These are phyloP conservation scores for Xenopus tropicalis DNA, from an alignment of 2,113 vertebrate genomes.

Conservation along the genomic window DNA sequence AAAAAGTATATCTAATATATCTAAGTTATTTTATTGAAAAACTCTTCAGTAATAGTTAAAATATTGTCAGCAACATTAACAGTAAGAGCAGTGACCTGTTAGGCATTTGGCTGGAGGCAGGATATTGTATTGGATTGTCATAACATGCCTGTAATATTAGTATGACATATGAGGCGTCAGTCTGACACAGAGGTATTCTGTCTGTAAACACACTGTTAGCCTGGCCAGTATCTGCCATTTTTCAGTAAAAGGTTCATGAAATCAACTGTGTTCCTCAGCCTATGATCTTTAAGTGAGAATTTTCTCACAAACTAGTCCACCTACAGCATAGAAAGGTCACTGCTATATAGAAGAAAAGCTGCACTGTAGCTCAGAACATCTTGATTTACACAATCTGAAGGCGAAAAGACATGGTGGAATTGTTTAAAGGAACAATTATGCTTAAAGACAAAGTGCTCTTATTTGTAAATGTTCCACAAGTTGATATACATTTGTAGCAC, in stretches of 20 bases:
- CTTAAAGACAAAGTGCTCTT: too few species aligned
- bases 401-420: neutral
- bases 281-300: neutral
- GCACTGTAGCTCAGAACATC: too few species aligned
- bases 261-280: neutral
- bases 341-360: too few species aligned
- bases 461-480: too few species aligned
- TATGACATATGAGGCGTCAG: conserved; percentile 8
- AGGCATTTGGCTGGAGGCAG: conserved; percentile 5
- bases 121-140: conserved; percentile 4
- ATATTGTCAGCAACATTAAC: neutral
- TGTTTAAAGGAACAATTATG: too few species aligned
- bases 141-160: neutral
- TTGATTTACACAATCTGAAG: neutral
- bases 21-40: too few species aligned
- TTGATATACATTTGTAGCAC: too few species aligned
- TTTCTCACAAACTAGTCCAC: neutral
- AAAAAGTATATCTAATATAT: too few species aligned
- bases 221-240: neutral
- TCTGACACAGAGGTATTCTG: conserved; percentile 4
- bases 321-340: neutral
- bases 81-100: neutral
- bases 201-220: neutral
- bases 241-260: neutral
- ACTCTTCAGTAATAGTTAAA: neutral